phyloP scores from a whole-genome alignment of 2,113 vertebrate species.

The Spea bombifrons region DNA sequence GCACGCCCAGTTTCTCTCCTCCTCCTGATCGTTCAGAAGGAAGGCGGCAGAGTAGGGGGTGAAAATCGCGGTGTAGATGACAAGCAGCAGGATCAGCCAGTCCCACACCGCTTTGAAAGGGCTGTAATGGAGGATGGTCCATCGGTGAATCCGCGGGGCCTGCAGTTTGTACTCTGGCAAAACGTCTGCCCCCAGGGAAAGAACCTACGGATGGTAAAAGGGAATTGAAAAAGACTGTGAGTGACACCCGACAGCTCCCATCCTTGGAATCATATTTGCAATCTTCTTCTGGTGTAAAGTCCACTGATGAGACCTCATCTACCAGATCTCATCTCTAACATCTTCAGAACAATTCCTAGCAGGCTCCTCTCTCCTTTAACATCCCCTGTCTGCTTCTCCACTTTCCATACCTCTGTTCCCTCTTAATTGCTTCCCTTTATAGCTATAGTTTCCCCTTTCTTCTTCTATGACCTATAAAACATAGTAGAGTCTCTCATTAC shows the following conservation, averaged over 20 bases:
- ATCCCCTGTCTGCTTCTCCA: no score
- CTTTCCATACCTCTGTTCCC: no score
- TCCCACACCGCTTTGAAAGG: conserved; percentile 98
- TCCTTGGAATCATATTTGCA: background rate
- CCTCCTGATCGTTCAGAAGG: conserved; percentile 89
- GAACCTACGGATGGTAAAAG: conserved; percentile 68
- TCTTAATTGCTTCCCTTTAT: no score
- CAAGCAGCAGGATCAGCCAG: conserved; percentile 95
- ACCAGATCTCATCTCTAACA: no score
- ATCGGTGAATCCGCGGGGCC: conserved; percentile 89
- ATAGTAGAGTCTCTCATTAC: no score
- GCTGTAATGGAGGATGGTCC: conserved; percentile 97
- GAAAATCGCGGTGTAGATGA: conserved; percentile 96
- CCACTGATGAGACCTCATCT: no score
- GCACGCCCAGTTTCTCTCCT: conserved; percentile 77
- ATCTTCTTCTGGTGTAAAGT: no score
- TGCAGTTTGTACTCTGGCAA: conserved; percentile 96
- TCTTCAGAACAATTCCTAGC: no score
- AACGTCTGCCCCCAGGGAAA: conserved; percentile 92
- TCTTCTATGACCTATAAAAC: no score
- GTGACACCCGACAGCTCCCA: background rate
- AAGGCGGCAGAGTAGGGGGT: conserved; percentile 95
- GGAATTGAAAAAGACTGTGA: background rate
- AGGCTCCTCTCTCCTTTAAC: no score
- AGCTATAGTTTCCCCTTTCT: no score